A percentile compares a stretch with the other conserved stretches of the same genome.
Conservation (phyloP, 2,113 vertebrate species). For the Dasyprocta punctata region DNA sequence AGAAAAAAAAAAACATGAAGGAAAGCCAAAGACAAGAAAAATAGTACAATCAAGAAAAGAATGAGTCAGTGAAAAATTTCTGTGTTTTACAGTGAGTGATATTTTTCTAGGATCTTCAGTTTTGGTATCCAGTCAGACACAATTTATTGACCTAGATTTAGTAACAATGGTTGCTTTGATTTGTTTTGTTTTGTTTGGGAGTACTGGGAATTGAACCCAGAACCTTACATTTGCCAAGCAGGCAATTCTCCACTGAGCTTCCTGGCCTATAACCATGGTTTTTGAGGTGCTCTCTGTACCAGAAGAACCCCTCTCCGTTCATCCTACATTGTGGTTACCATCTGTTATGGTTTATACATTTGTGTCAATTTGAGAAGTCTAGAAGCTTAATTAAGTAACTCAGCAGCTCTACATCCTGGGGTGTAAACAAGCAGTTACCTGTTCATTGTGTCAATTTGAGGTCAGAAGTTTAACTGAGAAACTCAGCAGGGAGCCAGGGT, state of each 20-base stretch:
- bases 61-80: not conserved
- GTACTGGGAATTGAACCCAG: too few relatives aligned
- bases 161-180: not conserved
- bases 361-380: too few relatives aligned
- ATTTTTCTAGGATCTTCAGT: not conserved
- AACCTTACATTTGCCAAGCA: too few relatives aligned
- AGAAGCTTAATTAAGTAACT: too few relatives aligned
- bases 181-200: too few relatives aligned
- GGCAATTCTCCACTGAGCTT: too few relatives aligned
- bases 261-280: not conserved
- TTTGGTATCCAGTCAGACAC: not conserved
- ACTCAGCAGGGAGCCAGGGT: too few relatives aligned
- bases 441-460: too few relatives aligned
- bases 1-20: not conserved
- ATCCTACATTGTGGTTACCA: not conserved
- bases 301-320: not conserved
- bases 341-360: too few relatives aligned
- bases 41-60: not conserved
- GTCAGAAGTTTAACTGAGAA: too few relatives aligned
- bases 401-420: too few relatives aligned
- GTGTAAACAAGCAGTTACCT: too few relatives aligned
- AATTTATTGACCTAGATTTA: not conserved
- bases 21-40: not conserved
- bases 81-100: not conserved
- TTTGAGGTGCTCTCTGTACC: not conserved